Base-by-base conservation (phyloP, 2,797 vertebrate species). In the Spondyliosoma cantharus region DNA sequence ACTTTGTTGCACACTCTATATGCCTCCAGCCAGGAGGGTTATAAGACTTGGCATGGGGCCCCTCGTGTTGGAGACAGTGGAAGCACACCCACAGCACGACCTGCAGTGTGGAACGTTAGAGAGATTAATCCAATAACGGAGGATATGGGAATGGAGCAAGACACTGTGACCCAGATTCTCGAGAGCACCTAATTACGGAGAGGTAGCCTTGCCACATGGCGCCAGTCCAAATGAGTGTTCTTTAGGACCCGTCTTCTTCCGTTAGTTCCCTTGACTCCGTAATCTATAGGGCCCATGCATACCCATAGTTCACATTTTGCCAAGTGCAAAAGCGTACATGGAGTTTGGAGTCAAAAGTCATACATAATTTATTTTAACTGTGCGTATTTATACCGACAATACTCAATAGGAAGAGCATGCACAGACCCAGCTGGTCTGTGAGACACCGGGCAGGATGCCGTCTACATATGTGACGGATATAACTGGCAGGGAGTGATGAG, bases 141-240 rank as follows among this genome's bases (percentile, higher is more conserved):
- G 85, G 82, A 87, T 74, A 80, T 77, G 52, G 83, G 74, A 88
- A 87, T 84, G 86, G 89, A 89, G 91, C 87, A 89, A 90, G 79
- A 79, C 75, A 67, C 52, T 76, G 46, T 83, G 78, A 85, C 83
- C 87, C 71, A 86, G 79, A 83, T 87, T 82, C 71, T 87, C 71
- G 43, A 74, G 20, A 59, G 77, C 79, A 78, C 66, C 78, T 84
- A 85, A 89, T 88, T 85, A 88, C 70, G 85, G 71, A 57, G 74
- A 81, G 75, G 66, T 57, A 24, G 75, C 76, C 76, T 76, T 74
- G 63, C 76, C 42, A 59, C 46, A 22, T 80, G 87, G 81, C 87
- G 75, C 12, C 43, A 22, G 66, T 79, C 79, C 79, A 86, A 63
- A 82, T 22, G 37, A 78, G 50, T 62, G 46, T 63, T 84, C 57